Conservation (phyloP, 2,113 vertebrate species). For the Myotis brandtii region DNA sequence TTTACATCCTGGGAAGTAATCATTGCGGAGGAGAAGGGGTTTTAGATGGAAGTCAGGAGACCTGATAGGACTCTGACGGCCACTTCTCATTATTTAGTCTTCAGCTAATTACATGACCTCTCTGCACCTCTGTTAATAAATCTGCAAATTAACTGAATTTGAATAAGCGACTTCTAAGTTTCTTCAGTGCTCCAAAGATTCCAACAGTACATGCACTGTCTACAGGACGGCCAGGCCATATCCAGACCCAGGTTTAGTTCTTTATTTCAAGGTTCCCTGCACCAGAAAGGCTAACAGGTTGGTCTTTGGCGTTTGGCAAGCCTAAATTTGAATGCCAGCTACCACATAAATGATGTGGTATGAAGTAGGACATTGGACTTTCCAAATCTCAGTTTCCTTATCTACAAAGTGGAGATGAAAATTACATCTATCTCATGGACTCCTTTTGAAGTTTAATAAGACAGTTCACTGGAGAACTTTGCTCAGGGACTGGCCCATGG, state of each 20-base stretch:
- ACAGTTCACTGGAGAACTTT: not conserved
- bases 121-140: not conserved
- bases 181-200: not conserved
- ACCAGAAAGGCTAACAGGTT: not conserved
- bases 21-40: not conserved
- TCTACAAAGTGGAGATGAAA: not conserved
- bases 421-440: not conserved
- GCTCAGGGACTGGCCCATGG: not conserved
- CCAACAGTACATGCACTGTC: not conserved
- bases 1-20: not conserved
- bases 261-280: not conserved
- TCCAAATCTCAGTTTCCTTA: not conserved
- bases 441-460: not conserved
- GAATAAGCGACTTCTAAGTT: not conserved
- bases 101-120: not conserved
- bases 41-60: not conserved
- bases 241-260: not conserved
- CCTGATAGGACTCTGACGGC: rapidly evolving
- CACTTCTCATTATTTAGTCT: not conserved
- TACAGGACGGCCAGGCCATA: not conserved
- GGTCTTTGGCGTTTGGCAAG: not conserved
- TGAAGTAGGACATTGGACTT: not conserved
- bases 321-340: not conserved
- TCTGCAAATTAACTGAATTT: not conserved
- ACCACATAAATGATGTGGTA: not conserved